These are phyloP conservation scores for Martes martes DNA, from an alignment of 2,113 vertebrate genomes.

Conservation along the genomic window DNA sequence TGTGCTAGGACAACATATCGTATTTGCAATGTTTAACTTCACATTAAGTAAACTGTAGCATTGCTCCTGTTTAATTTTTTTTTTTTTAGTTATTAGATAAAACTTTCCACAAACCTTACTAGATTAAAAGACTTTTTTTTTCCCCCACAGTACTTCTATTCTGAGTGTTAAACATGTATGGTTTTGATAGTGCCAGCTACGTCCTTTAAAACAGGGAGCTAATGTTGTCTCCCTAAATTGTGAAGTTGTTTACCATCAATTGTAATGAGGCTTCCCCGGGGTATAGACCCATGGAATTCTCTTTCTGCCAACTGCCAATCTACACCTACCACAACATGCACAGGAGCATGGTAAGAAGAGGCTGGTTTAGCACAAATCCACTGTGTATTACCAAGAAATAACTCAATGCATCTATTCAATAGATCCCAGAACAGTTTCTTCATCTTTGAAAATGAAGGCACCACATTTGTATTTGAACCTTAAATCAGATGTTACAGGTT, in stretches of 20 bases:
- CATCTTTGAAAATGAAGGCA: neutral
- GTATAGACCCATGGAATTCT: neutral
- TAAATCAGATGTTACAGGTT: neutral
- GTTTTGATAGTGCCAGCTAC: neutral
- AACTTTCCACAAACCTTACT: neutral
- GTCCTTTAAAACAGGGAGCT: neutral
- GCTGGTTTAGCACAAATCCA: neutral
- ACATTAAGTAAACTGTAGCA: neutral
- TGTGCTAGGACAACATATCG: neutral
- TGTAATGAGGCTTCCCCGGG: neutral
- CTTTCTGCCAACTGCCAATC: neutral
- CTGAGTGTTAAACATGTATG: neutral
- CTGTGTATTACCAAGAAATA: neutral
- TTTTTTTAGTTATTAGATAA: constrained; percentile 8
- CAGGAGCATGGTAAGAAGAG: neutral
- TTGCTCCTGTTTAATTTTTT: neutral
- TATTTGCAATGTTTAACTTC: neutral
- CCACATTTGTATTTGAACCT: neutral
- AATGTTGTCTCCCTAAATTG: neutral
- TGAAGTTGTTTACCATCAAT: neutral
- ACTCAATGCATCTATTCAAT: neutral
- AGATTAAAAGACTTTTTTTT: neutral
- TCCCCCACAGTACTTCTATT: neutral
- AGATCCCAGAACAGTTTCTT: neutral
- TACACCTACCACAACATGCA: neutral